phyloP scores from a whole-genome alignment of 2,888 invertebrate genomes.

The Allophyes oxyacanthae region DNA sequence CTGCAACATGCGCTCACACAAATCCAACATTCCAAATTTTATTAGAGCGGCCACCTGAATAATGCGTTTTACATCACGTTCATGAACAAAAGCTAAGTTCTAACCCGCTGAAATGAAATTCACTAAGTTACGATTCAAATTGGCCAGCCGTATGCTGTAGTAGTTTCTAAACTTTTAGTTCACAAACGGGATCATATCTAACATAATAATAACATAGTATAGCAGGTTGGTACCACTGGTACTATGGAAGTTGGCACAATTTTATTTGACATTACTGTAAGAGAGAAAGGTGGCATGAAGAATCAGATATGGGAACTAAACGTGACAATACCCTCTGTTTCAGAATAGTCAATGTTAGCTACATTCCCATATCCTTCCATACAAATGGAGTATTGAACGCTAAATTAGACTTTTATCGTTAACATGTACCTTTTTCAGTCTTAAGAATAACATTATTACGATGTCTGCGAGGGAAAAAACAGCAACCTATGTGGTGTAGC shows the following conservation, averaged over 20 bases:
- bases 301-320: neutral
- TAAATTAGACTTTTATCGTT: neutral
- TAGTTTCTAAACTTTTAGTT: constrained; percentile 54
- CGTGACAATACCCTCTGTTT: no score
- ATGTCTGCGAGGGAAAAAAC: no score
- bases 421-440: no score
- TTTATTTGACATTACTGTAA: constrained; percentile 3
- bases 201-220: constrained; percentile 39
- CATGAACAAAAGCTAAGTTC: constrained; percentile 56
- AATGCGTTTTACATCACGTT: constrained; percentile 50
- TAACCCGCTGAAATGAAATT: constrained; percentile 57
- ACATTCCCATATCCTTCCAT: no score
- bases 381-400: constrained; percentile 3
- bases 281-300: neutral
- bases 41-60: constrained; percentile 53
- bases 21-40: constrained; percentile 52
- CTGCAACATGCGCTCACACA: constrained; percentile 28
- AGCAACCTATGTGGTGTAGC: no score
- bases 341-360: no score
- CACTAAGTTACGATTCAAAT: constrained; percentile 61
- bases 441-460: no score
- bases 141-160: constrained; percentile 46
- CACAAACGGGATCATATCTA: constrained; percentile 46
- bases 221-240: constrained; percentile 10
- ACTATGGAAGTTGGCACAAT: constrained; percentile 32